Evolutionary conservation across 2,888 invertebrate species (phyloP).

Genomic region (Drosophila greeni): DNA sequence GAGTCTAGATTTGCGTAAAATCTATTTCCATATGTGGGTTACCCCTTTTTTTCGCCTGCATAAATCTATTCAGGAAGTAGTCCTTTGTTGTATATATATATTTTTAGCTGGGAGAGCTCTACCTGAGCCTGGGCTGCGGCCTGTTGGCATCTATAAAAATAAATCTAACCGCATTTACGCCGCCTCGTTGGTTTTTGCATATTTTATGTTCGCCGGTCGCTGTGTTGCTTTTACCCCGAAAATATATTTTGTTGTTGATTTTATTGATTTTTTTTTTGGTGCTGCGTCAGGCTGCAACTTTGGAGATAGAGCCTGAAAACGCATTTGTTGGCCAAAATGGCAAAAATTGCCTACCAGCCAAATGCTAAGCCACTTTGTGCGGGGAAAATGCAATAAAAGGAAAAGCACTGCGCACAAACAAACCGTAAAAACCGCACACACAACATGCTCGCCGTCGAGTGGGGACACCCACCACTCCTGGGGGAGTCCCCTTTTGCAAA

Average conservation of each 20-base stretch:
- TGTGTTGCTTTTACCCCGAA: slow-evolving; percentile 46
- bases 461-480: not conserved
- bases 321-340: slow-evolving; percentile 42
- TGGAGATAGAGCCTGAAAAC: slow-evolving; percentile 58
- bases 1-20: not conserved
- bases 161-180: slow-evolving; percentile 70
- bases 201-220: slow-evolving; percentile 60
- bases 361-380: slow-evolving; percentile 66
- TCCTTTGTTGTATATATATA: slow-evolving; percentile 22
- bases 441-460: slow-evolving; percentile 41
- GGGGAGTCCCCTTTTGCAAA: slow-evolving; percentile 44
- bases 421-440: slow-evolving; percentile 66
- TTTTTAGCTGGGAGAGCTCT: slow-evolving; percentile 27
- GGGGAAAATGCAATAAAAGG: slow-evolving; percentile 52
- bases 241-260: slow-evolving; percentile 59
- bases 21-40: slow-evolving; percentile 23
- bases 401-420: slow-evolving; percentile 55
- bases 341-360: slow-evolving; percentile 34
- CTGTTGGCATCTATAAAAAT: slow-evolving; percentile 60
- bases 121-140: slow-evolving; percentile 28
- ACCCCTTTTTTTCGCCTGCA: slow-evolving; percentile 11
- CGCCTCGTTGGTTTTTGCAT: slow-evolving; percentile 65
- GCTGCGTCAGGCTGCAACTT: slow-evolving; percentile 37
- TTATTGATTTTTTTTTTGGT: slow-evolving; percentile 55
- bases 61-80: slow-evolving; percentile 15